Conservation (phyloP, 2,888 invertebrate species). For the Zootermopsis nevadensis region DNA sequence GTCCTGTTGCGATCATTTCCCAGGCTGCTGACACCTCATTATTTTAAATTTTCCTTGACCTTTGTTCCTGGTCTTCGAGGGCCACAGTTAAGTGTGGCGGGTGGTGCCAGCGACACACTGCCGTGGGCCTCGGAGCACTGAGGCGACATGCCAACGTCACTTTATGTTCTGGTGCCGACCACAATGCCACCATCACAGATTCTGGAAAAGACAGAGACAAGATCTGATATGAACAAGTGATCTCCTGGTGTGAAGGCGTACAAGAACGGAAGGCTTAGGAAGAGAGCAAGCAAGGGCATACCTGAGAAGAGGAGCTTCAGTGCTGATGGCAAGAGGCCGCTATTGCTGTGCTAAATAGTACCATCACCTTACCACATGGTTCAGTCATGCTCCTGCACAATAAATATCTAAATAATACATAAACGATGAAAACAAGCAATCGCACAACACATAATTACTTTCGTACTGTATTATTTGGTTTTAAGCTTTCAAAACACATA, state of each 20-base stretch:
- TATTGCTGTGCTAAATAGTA: slow-evolving; percentile 5
- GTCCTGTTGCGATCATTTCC: too few relatives aligned
- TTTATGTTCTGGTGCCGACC: slow-evolving; percentile 60
- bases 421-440: too few relatives aligned
- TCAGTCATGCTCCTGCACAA: too few relatives aligned
- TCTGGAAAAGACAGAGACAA: slow-evolving; percentile 57
- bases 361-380: not conserved
- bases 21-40: too few relatives aligned
- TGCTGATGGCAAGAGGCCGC: not conserved
- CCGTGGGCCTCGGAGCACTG: slow-evolving; percentile 55
- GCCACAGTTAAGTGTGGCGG: slow-evolving; percentile 56
- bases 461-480: too few relatives aligned
- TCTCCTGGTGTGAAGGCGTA: not conserved
- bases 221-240: not conserved
- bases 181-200: slow-evolving; percentile 59
- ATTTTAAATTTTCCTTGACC: not conserved
- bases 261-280: not conserved
- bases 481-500: too few relatives aligned
- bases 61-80: slow-evolving; percentile 54
- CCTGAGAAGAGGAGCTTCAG: not conserved
- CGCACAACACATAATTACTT: too few relatives aligned
- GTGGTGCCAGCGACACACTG: slow-evolving; percentile 60
- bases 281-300: not conserved
- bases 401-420: too few relatives aligned
- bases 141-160: slow-evolving; percentile 60